These are phyloP conservation scores for Excalfactoria chinensis DNA, from an alignment of 2,113 vertebrate species.

Conservation along the genomic window DNA sequence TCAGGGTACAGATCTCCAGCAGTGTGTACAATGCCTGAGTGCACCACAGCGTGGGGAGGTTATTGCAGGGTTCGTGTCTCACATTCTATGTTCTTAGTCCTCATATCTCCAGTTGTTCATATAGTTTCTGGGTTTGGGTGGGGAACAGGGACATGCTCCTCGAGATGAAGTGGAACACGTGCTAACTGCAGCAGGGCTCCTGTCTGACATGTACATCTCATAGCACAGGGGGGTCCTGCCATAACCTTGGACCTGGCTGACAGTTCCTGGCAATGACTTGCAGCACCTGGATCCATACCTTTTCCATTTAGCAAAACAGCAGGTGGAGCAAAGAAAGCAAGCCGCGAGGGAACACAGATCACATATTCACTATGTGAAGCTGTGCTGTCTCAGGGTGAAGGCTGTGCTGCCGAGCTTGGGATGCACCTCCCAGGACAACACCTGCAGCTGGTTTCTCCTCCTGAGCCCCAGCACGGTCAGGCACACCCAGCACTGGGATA, in stretches of 20 bases:
- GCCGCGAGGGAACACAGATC: neutral
- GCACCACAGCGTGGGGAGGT: accelerated
- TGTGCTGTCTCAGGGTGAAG: neutral
- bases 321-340: neutral
- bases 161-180: accelerated
- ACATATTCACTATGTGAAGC: neutral
- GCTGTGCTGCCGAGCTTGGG: accelerated
- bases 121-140: neutral
- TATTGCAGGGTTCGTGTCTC: neutral
- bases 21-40: neutral
- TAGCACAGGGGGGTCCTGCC: neutral
- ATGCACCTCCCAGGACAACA: no score
- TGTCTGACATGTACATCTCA: neutral
- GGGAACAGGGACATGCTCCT: accelerated
- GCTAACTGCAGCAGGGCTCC: accelerated
- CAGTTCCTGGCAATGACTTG: neutral
- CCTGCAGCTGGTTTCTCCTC: neutral
- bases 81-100: neutral
- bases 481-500: neutral
- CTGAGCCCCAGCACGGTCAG: accelerated
- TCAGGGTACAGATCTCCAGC: neutral
- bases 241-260: neutral
- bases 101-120: neutral
- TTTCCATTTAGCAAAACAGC: neutral
- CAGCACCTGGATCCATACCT: neutral